Evolutionary conservation across 2,888 invertebrate species (phyloP).

Genomic region (Trisateles emortualis): DNA sequence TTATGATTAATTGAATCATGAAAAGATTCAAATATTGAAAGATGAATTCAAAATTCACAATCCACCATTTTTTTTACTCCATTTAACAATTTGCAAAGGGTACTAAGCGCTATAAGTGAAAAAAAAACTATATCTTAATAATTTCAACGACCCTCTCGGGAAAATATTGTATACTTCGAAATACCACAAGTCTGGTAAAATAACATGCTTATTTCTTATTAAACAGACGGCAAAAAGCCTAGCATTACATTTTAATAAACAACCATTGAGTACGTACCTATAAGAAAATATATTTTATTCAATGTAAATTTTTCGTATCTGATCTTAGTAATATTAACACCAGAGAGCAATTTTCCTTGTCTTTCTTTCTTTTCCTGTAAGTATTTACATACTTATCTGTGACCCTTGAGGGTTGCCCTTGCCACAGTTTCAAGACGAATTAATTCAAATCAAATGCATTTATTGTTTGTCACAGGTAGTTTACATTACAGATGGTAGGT

Average conservation of each 20-base stretch:
- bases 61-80: too few species aligned
- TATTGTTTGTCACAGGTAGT: too few species aligned
- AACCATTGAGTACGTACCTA: not conserved
- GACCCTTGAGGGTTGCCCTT: not conserved
- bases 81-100: too few species aligned
- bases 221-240: not conserved
- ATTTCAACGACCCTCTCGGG: too few species aligned
- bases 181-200: not conserved
- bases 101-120: too few species aligned
- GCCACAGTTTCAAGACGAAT: not conserved
- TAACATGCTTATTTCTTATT: constrained; percentile 3
- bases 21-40: too few species aligned
- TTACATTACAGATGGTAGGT: too few species aligned
- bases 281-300: not conserved
- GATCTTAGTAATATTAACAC: not conserved
- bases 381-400: not conserved
- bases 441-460: not conserved
- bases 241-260: not conserved
- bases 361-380: not conserved
- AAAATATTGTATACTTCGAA: not conserved
- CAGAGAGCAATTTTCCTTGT: not conserved
- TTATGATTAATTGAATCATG: too few species aligned
- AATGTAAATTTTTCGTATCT: not conserved
- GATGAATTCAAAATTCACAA: too few species aligned
- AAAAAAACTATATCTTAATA: too few species aligned